Conservation (phyloP, 2,888 invertebrate species). For the Osmoderma eremita region DNA sequence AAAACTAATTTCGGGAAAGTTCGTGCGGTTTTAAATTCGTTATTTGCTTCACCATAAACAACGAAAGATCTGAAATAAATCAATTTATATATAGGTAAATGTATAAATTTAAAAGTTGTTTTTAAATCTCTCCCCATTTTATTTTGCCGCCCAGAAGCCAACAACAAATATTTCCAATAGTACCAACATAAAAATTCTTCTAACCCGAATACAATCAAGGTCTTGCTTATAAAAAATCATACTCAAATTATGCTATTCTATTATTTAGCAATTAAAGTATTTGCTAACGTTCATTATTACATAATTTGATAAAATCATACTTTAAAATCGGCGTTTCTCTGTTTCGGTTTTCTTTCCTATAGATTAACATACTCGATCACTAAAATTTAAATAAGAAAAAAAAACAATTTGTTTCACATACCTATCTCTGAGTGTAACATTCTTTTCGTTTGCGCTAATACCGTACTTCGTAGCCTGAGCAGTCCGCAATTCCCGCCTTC, state of each 20-base stretch:
- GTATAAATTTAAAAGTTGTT: too few relatives aligned
- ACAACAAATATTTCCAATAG: not conserved
- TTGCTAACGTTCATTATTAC: too few relatives aligned
- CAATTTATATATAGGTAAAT: not conserved
- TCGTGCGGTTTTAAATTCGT: conserved; percentile 49
- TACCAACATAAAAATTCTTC: not conserved
- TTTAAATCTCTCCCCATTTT: too few relatives aligned
- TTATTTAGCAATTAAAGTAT: too few relatives aligned
- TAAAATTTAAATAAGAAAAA: not conserved
- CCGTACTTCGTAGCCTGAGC: conserved; percentile 49
- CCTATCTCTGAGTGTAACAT: conserved; percentile 46
- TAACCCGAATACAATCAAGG: not conserved
- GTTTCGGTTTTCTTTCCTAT: too few relatives aligned
- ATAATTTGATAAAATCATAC: too few relatives aligned
- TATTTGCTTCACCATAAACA: conserved; percentile 44
- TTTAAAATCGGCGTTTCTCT: too few relatives aligned
- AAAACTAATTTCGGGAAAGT: conserved; percentile 64
- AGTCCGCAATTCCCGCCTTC: conserved; percentile 55
- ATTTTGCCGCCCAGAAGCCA: not conserved
- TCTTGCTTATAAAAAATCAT: not conserved
- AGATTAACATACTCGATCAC: too few relatives aligned
- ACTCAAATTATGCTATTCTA: too few relatives aligned
- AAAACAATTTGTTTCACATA: conserved; percentile 35
- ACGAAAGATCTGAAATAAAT: conserved; percentile 45
- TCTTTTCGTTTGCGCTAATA: conserved; percentile 36